phyloP scores from a whole-genome alignment of 2,797 vertebrate genomes.

The Acanthopagrus latus region DNA sequence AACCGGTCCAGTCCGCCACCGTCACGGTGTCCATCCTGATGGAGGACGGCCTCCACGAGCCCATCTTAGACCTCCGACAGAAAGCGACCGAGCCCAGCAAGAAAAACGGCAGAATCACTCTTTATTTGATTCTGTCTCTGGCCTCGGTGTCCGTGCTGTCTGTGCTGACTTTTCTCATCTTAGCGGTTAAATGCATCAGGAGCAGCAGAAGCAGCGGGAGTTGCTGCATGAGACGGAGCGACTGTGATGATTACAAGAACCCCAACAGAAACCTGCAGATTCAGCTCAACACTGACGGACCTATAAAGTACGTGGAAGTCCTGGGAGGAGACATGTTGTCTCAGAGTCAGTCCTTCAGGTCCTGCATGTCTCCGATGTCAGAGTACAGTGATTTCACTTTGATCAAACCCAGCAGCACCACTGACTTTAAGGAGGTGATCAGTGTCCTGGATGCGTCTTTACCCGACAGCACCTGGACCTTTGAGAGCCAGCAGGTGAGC shows the following conservation, averaged over 20 bases:
- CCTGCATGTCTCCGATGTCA: constrained; percentile 81
- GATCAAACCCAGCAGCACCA: constrained; percentile 81
- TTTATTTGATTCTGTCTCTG: constrained; percentile 79
- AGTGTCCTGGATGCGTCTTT: constrained; percentile 79
- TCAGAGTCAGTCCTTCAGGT: constrained; percentile 84
- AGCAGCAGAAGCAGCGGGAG: constrained; percentile 61
- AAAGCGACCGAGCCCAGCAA: constrained; percentile 61
- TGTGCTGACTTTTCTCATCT: constrained; percentile 74
- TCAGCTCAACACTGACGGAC: constrained; percentile 81
- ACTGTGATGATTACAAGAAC: constrained; percentile 78
- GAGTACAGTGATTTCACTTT: constrained; percentile 83
- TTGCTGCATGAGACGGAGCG: constrained; percentile 69
- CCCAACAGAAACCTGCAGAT: constrained; percentile 82
- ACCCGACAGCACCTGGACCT: constrained; percentile 79
- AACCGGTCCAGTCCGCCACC: constrained; percentile 74
- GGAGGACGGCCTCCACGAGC: constrained; percentile 74
- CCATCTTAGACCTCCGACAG: constrained; percentile 66
- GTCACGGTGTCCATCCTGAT: constrained; percentile 73
- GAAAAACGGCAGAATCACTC: constrained; percentile 72
- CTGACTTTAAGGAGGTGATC: constrained; percentile 79
- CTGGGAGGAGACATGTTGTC: constrained; percentile 82
- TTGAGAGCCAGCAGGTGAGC: constrained; percentile 81
- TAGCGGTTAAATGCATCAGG: constrained; percentile 77
- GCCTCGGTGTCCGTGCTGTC: constrained; percentile 77
- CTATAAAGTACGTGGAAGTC: constrained; percentile 83